phyloP scores from a whole-genome alignment of 2,113 vertebrate species.

The Triplophysa siluroides region DNA sequence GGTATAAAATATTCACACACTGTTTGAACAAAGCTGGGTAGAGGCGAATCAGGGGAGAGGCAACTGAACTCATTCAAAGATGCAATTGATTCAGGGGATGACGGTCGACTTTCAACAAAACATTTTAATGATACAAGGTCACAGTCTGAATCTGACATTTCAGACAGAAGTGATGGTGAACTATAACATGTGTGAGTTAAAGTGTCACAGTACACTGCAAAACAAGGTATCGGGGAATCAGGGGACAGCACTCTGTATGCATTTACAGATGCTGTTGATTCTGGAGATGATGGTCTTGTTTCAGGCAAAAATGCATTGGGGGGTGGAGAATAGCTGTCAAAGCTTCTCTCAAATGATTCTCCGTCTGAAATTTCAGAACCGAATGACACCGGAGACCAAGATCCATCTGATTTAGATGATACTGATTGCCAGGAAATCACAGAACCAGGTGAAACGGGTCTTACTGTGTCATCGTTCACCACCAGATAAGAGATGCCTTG shows the following conservation, averaged over 20 bases:
- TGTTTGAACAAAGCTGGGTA: constrained; percentile 49
- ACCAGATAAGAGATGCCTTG: constrained; percentile 21
- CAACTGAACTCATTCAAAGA: constrained; percentile 36
- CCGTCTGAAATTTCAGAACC: constrained; percentile 32
- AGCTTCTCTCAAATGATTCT: constrained; percentile 23
- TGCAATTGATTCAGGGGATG: constrained; percentile 54
- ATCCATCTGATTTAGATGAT: constrained; percentile 56
- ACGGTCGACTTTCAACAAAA: constrained; percentile 41
- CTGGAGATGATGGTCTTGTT: constrained; percentile 29
- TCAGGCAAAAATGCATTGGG: neutral
- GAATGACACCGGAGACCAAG: constrained; percentile 49
- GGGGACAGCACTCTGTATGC: constrained; percentile 38
- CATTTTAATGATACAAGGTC: neutral
- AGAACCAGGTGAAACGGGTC: constrained; percentile 52
- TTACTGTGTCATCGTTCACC: constrained; percentile 35
- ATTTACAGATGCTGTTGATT: constrained; percentile 48
- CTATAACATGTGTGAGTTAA: neutral
- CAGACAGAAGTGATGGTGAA: constrained; percentile 37
- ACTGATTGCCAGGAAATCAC: constrained; percentile 37
- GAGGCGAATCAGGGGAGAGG: constrained; percentile 50
- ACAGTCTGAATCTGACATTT: constrained; percentile 49
- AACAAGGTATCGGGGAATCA: constrained; percentile 52
- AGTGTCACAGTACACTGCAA: constrained; percentile 37
- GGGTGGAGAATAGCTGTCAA: constrained; percentile 24
- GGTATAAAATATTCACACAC: constrained; percentile 17